These are phyloP conservation scores for Tokudaia tokunoshimensis DNA, from an alignment of 2,797 vertebrate genomes.

Conservation along the genomic window DNA sequence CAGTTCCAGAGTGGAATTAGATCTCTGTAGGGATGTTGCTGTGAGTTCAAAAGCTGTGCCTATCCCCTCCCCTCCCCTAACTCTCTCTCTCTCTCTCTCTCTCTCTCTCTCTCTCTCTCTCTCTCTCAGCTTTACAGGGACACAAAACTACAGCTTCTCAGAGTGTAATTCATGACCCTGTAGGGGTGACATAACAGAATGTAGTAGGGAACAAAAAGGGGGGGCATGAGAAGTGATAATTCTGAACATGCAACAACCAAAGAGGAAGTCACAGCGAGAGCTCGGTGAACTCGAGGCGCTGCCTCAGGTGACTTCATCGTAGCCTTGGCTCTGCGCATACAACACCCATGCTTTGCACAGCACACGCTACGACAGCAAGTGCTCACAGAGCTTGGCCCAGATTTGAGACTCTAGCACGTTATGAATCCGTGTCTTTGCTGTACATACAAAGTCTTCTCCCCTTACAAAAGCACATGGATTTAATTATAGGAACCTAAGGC, in stretches of 20 bases:
- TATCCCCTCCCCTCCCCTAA: too few relatives aligned
- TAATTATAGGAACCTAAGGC: background rate
- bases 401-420: background rate
- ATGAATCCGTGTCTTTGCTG: background rate
- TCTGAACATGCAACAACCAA: background rate
- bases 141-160: background rate
- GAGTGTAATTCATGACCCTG: background rate
- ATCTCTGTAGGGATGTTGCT: background rate
- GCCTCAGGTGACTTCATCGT: accelerated
- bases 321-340: background rate
- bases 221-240: background rate
- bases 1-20: background rate
- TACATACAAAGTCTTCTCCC: background rate
- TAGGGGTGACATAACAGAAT: background rate
- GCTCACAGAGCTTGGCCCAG: background rate
- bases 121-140: background rate
- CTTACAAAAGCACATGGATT: background rate
- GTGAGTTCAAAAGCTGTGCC: accelerated
- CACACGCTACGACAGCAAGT: background rate
- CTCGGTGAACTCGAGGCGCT: background rate
- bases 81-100: too few relatives aligned
- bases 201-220: background rate
- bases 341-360: background rate
- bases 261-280: background rate
- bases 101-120: too few relatives aligned